Conservation (phyloP, 1,140 invertebrate genomes). For the Orchestia grillus region DNA sequence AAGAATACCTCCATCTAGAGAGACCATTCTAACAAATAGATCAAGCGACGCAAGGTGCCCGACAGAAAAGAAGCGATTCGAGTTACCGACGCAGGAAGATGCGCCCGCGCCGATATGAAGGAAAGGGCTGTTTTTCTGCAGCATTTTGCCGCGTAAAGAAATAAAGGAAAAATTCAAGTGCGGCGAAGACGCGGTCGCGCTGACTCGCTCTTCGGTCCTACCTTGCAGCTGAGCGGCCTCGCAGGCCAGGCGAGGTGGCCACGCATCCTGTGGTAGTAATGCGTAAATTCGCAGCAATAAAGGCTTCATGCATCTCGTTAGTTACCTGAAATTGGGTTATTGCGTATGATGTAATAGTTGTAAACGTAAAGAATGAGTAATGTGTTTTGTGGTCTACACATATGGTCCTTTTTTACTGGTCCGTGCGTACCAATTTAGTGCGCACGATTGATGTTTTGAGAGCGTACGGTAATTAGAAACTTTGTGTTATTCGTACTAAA, state of each 20-base stretch:
- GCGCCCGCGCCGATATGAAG: not conserved
- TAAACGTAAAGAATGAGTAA: too few relatives aligned
- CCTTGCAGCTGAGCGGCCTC: not conserved
- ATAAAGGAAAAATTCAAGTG: not conserved
- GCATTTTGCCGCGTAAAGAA: conserved; percentile 18
- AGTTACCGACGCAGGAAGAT: conserved; percentile 19
- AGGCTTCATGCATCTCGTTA: not conserved
- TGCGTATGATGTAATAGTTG: too few relatives aligned
- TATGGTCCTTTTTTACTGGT: too few relatives aligned
- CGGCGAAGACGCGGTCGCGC: conserved; percentile 1
- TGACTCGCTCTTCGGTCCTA: not conserved
- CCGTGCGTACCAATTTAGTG: too few relatives aligned
- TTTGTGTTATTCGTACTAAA: too few relatives aligned
- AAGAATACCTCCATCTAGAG: conserved; percentile 21
- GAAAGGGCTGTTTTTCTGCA: conserved; percentile 23
- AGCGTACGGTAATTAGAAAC: too few relatives aligned
- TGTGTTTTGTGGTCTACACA: too few relatives aligned
- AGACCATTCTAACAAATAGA: conserved; percentile 50
- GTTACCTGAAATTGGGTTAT: too few relatives aligned
- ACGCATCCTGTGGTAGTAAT: not conserved
- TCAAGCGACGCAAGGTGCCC: conserved; percentile 8
- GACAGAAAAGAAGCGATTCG: conserved; percentile 41
- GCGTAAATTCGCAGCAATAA: not conserved
- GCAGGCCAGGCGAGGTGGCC: too few relatives aligned
- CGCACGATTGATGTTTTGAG: too few relatives aligned